Evolutionary conservation across 2,888 invertebrate species (phyloP).

Genomic region (Drosophila tanythrix): DNA sequence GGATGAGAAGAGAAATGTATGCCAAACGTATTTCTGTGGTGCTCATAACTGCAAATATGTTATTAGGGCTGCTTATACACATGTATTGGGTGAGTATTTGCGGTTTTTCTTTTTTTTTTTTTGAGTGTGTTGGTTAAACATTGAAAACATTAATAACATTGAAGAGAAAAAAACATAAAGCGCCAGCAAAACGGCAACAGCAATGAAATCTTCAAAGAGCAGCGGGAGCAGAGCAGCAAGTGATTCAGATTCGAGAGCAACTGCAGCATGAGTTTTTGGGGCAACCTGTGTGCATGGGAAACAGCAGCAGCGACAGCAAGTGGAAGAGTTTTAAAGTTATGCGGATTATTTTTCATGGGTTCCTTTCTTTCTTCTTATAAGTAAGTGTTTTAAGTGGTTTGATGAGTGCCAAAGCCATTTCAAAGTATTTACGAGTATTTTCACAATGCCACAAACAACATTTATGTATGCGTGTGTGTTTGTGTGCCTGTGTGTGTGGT

Average conservation of each 20-base stretch:
- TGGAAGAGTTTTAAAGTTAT: slow-evolving; percentile 36
- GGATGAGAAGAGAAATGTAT: slow-evolving; percentile 34
- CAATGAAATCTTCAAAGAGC: slow-evolving; percentile 17
- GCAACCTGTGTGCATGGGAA: slow-evolving; percentile 39
- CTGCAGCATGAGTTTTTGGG: slow-evolving; percentile 37
- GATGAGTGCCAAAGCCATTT: slow-evolving; percentile 77
- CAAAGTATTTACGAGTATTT: slow-evolving; percentile 35
- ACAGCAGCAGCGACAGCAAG: slow-evolving; percentile 37
- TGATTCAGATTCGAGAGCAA: slow-evolving; percentile 28
- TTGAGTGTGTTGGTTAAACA: slow-evolving; percentile 60
- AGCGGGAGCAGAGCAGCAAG: slow-evolving; percentile 24
- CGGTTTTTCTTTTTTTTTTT: neutral
- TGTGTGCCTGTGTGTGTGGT: slow-evolving; percentile 10
- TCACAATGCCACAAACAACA: slow-evolving; percentile 65
- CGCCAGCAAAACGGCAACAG: slow-evolving; percentile 39
- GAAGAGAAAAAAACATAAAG: slow-evolving; percentile 36
- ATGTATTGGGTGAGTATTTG: slow-evolving; percentile 16
- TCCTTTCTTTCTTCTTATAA: slow-evolving; percentile 28
- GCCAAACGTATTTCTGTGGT: slow-evolving; percentile 1
- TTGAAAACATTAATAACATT: slow-evolving; percentile 67
- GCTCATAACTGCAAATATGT: slow-evolving; percentile 6
- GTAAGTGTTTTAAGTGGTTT: slow-evolving; percentile 29
- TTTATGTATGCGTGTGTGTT: slow-evolving; percentile 60
- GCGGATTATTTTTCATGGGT: slow-evolving; percentile 17
- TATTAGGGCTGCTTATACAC: slow-evolving; percentile 45